Conservation (phyloP, 2,797 vertebrate species). For the Tragelaphus oryx region DNA sequence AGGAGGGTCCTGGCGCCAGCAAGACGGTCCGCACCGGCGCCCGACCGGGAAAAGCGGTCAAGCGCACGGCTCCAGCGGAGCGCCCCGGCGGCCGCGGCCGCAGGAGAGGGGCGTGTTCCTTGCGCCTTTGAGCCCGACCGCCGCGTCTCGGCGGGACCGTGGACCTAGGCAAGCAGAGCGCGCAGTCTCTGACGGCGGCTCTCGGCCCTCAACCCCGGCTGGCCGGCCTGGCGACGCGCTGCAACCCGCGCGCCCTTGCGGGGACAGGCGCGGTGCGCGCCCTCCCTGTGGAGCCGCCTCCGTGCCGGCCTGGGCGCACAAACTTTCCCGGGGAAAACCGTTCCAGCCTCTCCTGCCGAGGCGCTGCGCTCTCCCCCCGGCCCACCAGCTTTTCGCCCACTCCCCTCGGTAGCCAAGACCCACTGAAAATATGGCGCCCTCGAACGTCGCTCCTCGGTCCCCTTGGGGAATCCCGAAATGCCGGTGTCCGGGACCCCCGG, state of each 20-base stretch:
- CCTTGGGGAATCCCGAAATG: conserved; percentile 33
- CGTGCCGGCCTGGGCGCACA: not conserved
- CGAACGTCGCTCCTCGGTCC: conserved; percentile 33
- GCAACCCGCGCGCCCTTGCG: conserved; percentile 5
- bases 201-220: not conserved
- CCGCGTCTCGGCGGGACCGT: not conserved
- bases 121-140: not conserved
- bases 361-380: not conserved
- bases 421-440: conserved; percentile 74
- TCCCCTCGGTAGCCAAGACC: conserved; percentile 33
- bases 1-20: not conserved
- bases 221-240: not conserved
- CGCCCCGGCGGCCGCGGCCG: not conserved
- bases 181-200: not conserved
- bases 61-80: not conserved
- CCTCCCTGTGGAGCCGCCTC: not conserved
- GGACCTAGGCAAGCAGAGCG: not conserved
- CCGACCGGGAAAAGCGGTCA: not conserved
- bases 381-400: conserved; percentile 31
- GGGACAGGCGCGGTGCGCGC: not conserved
- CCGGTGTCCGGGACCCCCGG: not conserved
- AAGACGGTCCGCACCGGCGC: not conserved
- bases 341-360: not conserved
- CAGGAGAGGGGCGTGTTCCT: conserved; percentile 60
- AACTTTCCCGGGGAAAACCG: conserved; percentile 50